These are phyloP conservation scores for Coilia nasus DNA, from an alignment of 2,797 vertebrate genomes.

Conservation along the genomic window DNA sequence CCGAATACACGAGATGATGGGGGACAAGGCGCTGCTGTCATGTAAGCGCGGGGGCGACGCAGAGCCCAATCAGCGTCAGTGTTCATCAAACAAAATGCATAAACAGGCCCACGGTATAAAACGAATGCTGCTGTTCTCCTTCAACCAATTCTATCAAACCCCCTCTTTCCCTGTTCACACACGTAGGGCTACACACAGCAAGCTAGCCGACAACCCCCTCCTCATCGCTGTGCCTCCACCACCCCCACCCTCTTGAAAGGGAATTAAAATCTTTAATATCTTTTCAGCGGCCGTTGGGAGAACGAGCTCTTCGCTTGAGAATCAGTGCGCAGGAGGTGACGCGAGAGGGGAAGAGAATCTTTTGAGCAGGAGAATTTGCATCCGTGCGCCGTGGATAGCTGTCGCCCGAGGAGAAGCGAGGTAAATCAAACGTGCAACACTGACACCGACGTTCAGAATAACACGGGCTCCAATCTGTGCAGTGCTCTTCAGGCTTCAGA, in stretches of 20 bases:
- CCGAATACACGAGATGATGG: constrained; percentile 6
- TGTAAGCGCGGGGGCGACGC: constrained; percentile 16
- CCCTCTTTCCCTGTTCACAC: constrained; percentile 29
- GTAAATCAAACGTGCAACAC: constrained; percentile 47
- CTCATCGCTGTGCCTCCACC: constrained; percentile 32
- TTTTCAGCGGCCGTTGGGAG: constrained; percentile 60
- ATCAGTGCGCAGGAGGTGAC: constrained; percentile 35
- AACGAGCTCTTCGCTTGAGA: constrained; percentile 30
- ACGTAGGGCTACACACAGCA: constrained; percentile 30
- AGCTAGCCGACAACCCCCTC: constrained; percentile 49
- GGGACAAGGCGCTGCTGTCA: not conserved
- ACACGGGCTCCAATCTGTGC: constrained; percentile 54
- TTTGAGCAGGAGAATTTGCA: constrained; percentile 48
- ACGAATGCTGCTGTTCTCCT: constrained; percentile 42
- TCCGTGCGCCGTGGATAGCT: constrained; percentile 35
- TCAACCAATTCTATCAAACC: constrained; percentile 39
- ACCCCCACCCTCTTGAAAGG: constrained; percentile 58
- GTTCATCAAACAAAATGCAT: constrained; percentile 42
- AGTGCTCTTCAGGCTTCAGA: constrained; percentile 30
- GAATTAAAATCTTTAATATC: constrained; percentile 66
- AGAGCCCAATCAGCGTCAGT: constrained; percentile 25
- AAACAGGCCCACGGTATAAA: constrained; percentile 41
- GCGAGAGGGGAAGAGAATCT: constrained; percentile 30
- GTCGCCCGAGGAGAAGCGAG: constrained; percentile 26
- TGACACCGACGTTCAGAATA: constrained; percentile 65